These are phyloP conservation scores for Osmerus eperlanus DNA, from an alignment of 2,113 vertebrate species.

Conservation along the genomic window DNA sequence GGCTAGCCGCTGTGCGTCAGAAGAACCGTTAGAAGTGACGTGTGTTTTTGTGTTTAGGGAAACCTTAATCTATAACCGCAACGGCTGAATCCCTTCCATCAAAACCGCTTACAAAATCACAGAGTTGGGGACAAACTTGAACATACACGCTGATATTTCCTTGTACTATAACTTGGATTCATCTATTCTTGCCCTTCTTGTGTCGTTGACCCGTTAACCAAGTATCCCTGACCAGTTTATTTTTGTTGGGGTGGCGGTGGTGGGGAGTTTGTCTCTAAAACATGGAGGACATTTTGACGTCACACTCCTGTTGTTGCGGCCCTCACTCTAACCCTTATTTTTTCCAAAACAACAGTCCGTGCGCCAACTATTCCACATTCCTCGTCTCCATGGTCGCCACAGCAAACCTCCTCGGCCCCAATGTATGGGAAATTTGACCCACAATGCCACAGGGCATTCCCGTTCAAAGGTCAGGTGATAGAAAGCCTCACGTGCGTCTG, in stretches of 20 bases:
- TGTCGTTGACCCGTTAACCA: constrained; percentile 6
- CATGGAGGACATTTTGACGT: constrained; percentile 65
- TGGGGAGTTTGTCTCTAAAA: constrained; percentile 32
- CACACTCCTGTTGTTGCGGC: constrained; percentile 49
- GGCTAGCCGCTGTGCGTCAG: constrained; percentile 25
- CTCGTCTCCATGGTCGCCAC: constrained; percentile 55
- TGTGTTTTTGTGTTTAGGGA: constrained; percentile 53
- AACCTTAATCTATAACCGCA: constrained; percentile 20
- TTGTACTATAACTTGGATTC: not conserved
- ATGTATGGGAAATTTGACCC: constrained; percentile 59
- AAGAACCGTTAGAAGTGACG: constrained; percentile 41
- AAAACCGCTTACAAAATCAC: constrained; percentile 44
- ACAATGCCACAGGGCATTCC: constrained; percentile 20
- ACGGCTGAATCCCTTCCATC: constrained; percentile 35
- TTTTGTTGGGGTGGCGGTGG: not conserved
- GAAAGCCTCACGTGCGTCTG: constrained; percentile 33
- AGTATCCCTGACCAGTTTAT: too few relatives aligned
- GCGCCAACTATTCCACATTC: constrained; percentile 67
- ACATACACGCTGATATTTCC: constrained; percentile 17
- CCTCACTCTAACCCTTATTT: constrained; percentile 31
- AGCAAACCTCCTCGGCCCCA: constrained; percentile 36
- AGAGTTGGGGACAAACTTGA: constrained; percentile 34
- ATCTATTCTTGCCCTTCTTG: constrained; percentile 25
- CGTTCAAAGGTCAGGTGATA: constrained; percentile 65
- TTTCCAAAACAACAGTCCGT: constrained; percentile 64